These are phyloP conservation scores for Egretta garzetta DNA, from an alignment of 2,113 vertebrate species.

Conservation along the genomic window DNA sequence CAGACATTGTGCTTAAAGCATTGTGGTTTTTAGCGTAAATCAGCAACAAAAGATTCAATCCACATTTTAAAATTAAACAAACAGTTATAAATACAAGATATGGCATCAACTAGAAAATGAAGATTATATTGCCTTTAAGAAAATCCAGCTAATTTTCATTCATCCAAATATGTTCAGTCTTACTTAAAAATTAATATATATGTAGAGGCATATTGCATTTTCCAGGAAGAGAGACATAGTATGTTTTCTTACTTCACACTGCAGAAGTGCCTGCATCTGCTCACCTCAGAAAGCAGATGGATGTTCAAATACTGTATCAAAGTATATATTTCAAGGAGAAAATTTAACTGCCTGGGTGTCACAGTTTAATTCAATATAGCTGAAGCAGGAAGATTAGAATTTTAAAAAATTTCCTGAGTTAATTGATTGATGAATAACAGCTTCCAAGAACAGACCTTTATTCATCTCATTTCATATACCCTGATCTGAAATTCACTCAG, in stretches of 20 bases:
- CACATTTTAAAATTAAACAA: not conserved
- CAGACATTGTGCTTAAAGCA: not conserved
- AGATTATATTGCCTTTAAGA: not conserved
- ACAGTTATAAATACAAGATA: not conserved
- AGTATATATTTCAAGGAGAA: slow-evolving; percentile 43
- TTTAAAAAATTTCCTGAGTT: not conserved
- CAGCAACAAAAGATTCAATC: not conserved
- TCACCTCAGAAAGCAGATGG: slow-evolving; percentile 46
- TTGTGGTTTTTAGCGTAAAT: not conserved
- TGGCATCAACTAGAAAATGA: not conserved
- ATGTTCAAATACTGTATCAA: slow-evolving; percentile 34
- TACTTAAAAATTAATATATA: not conserved
- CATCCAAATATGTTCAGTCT: not conserved
- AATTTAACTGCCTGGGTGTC: slow-evolving; percentile 37
- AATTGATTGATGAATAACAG: slow-evolving; percentile 62
- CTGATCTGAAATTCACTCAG: slow-evolving; percentile 13
- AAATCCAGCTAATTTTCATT: not conserved
- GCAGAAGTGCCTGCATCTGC: slow-evolving; percentile 39
- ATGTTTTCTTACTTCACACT: not conserved
- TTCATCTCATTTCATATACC: slow-evolving; percentile 32
- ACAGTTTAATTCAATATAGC: slow-evolving; percentile 54
- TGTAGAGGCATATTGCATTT: not conserved
- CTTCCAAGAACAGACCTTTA: slow-evolving; percentile 41
- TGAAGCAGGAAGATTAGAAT: slow-evolving; percentile 29
- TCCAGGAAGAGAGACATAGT: not conserved